phyloP scores from a whole-genome alignment of 2,797 vertebrate species.

The Urophycis tenuis region DNA sequence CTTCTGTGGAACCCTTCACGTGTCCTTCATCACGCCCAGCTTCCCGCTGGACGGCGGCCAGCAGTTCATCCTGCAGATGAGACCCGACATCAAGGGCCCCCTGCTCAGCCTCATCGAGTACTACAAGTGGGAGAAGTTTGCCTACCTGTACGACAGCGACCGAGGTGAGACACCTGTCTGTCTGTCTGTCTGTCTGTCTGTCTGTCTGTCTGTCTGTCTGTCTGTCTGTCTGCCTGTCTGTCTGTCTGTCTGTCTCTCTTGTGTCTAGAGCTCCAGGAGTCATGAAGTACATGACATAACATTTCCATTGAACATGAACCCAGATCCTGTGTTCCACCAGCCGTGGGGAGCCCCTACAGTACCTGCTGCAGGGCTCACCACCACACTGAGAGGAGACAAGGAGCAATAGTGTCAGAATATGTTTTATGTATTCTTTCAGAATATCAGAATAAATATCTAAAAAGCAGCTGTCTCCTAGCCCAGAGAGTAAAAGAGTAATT shows the following conservation, averaged over 20 bases:
- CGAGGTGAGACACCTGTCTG: conserved; percentile 76
- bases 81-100: conserved; percentile 89
- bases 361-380: no score
- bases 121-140: conserved; percentile 98
- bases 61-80: conserved; percentile 99
- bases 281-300: no score
- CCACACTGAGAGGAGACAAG: not conserved
- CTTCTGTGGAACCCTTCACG: conserved; percentile 96
- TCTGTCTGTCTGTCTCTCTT: not conserved
- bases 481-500: no score
- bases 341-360: no score
- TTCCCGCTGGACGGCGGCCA: conserved; percentile 96
- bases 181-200: not conserved
- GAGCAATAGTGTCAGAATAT: not conserved
- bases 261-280: no score
- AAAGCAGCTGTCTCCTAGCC: not conserved
- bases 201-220: not conserved
- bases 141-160: conserved; percentile 98
- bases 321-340: no score
- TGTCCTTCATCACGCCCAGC: conserved; percentile 96
- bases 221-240: no score
- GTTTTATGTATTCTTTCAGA: conserved; percentile 4
- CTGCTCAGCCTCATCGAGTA: conserved; percentile 90
- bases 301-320: no score
- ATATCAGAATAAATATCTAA: not conserved